Conservation (phyloP, 2,113 vertebrate genomes). For the Dicaeum eximium region DNA sequence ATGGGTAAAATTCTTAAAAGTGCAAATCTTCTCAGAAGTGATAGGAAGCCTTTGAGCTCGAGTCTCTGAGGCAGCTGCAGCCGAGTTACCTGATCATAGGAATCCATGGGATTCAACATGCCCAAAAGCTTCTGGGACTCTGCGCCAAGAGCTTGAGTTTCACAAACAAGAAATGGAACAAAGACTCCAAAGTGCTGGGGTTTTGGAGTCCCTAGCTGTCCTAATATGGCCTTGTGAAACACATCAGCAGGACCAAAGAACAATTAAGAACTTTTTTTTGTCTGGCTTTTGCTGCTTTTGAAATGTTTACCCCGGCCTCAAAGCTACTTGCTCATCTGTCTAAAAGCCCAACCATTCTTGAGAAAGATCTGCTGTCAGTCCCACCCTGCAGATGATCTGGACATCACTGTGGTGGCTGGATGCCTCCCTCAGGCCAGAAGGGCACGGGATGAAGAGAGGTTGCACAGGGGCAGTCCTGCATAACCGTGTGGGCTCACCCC, state of each 20-base stretch:
- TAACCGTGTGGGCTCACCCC: fast-evolving
- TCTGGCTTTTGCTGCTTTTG: neutral
- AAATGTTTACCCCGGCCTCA: neutral
- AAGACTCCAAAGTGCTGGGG: neutral
- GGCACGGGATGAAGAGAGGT: too few species aligned
- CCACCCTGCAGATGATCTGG: neutral
- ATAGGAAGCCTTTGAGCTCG: neutral
- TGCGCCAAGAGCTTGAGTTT: neutral
- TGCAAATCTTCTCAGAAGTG: neutral
- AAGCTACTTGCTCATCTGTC: neutral
- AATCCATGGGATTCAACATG: neutral
- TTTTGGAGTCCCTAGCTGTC: neutral
- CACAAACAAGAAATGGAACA: neutral
- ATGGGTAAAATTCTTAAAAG: neutral
- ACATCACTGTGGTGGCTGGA: neutral
- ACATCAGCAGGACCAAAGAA: neutral
- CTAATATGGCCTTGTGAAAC: neutral
- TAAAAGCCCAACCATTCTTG: neutral
- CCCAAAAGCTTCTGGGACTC: neutral
- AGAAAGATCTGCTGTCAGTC: neutral
- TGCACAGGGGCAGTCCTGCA: neutral
- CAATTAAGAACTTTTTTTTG: neutral
- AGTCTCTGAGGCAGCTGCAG: neutral
- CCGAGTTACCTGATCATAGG: neutral
- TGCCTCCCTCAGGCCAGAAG: neutral